A percentile compares a stretch with the other conserved stretches of the same genome.
These are phyloP conservation scores for Lepisosteus oculatus DNA, from an alignment of 2,113 vertebrate species.

Conservation along the genomic window DNA sequence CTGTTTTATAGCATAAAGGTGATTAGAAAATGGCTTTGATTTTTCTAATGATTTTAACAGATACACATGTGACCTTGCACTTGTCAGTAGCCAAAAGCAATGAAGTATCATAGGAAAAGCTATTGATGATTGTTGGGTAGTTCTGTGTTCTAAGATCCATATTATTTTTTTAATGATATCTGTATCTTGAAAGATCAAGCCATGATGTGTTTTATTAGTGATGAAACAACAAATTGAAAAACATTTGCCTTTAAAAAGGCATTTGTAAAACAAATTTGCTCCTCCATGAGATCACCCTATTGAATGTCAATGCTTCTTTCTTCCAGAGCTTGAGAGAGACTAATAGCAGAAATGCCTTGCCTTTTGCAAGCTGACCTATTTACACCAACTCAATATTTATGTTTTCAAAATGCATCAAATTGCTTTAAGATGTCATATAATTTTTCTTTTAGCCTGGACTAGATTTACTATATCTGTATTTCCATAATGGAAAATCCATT, in stretches of 20 bases:
- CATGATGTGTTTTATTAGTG: slow-evolving; percentile 15
- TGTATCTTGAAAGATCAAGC: slow-evolving; percentile 14
- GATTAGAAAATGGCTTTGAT: not conserved
- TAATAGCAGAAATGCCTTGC: not conserved
- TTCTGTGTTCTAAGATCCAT: not conserved
- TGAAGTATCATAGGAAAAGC: not conserved
- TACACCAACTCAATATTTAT: not conserved
- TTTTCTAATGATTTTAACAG: slow-evolving; percentile 18
- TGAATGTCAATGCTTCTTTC: not conserved
- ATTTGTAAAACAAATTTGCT: slow-evolving; percentile 8
- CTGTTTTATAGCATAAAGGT: not conserved
- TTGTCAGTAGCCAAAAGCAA: not conserved
- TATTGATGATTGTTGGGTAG: not conserved
- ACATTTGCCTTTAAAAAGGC: not conserved
- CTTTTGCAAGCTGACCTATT: not conserved
- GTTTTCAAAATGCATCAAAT: not conserved
- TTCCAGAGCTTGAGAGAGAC: not conserved
- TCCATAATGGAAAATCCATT: no score
- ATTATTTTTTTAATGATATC: slow-evolving; percentile 21
- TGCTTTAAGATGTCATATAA: not conserved
- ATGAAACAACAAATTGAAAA: slow-evolving; percentile 14
- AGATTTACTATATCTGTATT: no score
- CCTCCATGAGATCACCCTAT: slow-evolving; percentile 5
- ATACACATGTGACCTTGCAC: slow-evolving; percentile 5
- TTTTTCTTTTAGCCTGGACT: not conserved